Conservation (phyloP, 2,797 vertebrate genomes). For the Artibeus jamaicensis region DNA sequence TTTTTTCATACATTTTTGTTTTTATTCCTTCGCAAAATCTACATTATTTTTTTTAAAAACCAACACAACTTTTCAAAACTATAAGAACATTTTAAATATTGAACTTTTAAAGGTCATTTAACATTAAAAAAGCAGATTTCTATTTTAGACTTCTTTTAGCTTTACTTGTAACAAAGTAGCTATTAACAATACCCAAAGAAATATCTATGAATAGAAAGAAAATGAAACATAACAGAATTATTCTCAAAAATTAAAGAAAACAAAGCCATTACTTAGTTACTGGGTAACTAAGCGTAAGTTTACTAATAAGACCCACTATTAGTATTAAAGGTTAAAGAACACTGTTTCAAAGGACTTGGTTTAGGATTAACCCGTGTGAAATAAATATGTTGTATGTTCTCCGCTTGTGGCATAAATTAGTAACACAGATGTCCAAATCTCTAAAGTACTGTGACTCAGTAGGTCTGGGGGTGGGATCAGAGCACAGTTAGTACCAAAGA, state of each 20-base stretch:
- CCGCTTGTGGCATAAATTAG: neutral
- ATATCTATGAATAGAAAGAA: neutral
- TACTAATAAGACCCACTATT: neutral
- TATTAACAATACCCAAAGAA: conserved; percentile 30
- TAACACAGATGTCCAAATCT: neutral
- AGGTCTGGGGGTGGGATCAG: neutral
- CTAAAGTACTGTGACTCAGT: neutral
- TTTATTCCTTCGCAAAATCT: neutral
- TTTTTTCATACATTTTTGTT: neutral
- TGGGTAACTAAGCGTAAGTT: neutral
- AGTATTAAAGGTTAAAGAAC: neutral
- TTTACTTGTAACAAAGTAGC: conserved; percentile 28
- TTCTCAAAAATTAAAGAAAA: neutral
- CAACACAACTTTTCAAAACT: neutral
- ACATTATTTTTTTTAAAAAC: neutral
- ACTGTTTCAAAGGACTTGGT: neutral
- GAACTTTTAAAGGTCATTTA: neutral
- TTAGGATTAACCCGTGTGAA: neutral
- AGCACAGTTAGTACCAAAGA: neutral
- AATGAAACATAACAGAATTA: neutral
- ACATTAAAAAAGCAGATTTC: neutral
- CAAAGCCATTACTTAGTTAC: neutral
- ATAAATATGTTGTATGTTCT: neutral
- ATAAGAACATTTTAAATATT: neutral
- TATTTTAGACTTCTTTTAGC: conserved; percentile 27